Evolutionary conservation across 2,797 vertebrate genomes (phyloP), one percentile per base, ranked within the genome.

Genomic region (Pipistrellus pygmaeus): DNA sequence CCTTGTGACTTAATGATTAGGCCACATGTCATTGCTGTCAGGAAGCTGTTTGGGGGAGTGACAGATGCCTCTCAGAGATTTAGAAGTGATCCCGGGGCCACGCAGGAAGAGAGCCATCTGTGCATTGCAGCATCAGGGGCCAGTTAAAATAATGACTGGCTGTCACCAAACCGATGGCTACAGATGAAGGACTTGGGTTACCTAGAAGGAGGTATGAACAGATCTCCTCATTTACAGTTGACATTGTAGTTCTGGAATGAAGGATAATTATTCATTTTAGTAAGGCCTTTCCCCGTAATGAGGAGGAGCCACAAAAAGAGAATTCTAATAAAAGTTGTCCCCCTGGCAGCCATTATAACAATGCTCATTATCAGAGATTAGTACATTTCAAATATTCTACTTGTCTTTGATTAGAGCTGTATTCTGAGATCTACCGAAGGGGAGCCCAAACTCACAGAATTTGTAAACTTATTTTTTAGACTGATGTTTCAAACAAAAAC

Each of bases 1-100:
- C 69, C 80, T 53, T 53, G 0, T 48, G 95, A 92, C 35, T 77
- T 95, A 96, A 93, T 27, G 46, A 62, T 86, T 85, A 77, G 66
- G 82, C 78, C 94, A 97, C 95, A 95, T 90, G 78, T 94, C 95
- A 96, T 8, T 75, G 78, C n/a, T 82, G 93, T 73, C n/a, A 94
- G 83, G n/a, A 96, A 95, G 96, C 9, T 94, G 81, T 88, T 83
- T 83, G 77, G 64, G 78, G 55, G 55, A 95, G 77, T 80, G 48
- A 95, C 32, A 96, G 9, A 95, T 89, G 60, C 80, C 93, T 84
- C 94, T 83, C 84, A 94, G 93, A 97, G 55, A 95, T 75, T 66
- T 93, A 66, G 71, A 92, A 82, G 64, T 46, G 18, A 84, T 95
- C 78, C 53, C 30, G 85, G 81, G 20, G 76, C 72, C 25, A 66